Conservation (phyloP, 2,113 vertebrate species). For the Coracopsis vasa region DNA sequence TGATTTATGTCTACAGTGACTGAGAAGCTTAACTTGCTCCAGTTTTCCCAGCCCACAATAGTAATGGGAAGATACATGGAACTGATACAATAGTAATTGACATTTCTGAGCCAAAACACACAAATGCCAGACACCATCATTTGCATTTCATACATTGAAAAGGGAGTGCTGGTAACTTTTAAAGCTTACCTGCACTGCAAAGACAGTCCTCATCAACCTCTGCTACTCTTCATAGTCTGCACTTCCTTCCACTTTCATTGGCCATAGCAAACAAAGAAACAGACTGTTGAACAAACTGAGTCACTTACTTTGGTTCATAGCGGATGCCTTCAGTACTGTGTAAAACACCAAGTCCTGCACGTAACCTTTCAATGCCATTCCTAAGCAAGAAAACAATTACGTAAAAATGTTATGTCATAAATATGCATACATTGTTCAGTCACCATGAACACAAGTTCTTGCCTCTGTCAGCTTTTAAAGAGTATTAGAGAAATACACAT, state of each 20-base stretch:
- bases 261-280: accelerated
- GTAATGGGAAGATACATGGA: background rate
- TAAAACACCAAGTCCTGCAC: slow-evolving; percentile 81
- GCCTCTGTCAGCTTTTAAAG: background rate
- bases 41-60: background rate
- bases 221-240: background rate
- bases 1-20: background rate
- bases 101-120: background rate
- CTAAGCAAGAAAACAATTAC: slow-evolving; percentile 66
- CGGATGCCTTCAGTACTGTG: slow-evolving; percentile 69
- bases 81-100: background rate
- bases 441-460: background rate
- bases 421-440: accelerated
- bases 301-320: slow-evolving; percentile 88
- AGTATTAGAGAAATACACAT: background rate
- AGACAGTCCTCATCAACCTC: background rate
- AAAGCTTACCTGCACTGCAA: background rate
- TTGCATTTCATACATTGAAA: background rate
- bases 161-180: background rate
- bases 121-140: accelerated
- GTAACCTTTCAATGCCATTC: slow-evolving; percentile 92
- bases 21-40: background rate
- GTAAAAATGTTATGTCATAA: background rate
- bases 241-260: background rate
- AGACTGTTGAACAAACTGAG: background rate